These are phyloP conservation scores for Ditula angustiorana DNA, from an alignment of 2,888 invertebrate species.

Conservation along the genomic window DNA sequence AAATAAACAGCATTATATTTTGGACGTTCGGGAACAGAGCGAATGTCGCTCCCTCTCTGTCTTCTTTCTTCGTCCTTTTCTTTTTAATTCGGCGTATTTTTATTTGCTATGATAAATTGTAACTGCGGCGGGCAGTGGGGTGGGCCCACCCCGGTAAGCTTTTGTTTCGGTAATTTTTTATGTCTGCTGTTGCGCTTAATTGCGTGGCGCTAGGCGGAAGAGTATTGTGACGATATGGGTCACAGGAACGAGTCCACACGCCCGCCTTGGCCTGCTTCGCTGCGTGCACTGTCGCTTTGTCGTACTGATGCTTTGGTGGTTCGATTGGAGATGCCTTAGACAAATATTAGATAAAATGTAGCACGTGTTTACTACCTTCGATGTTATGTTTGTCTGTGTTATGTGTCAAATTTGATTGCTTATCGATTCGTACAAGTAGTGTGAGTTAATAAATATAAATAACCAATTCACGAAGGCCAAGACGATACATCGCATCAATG, in stretches of 20 bases:
- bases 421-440: background rate
- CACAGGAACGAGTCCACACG: slow-evolving; percentile 63
- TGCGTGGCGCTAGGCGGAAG: slow-evolving; percentile 78
- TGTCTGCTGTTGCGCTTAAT: slow-evolving; percentile 83
- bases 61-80: slow-evolving; percentile 79
- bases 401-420: background rate
- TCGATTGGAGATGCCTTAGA: background rate
- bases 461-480: slow-evolving; percentile 31
- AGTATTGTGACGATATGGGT: slow-evolving; percentile 80
- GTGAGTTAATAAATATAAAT: slow-evolving; percentile 25
- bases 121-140: slow-evolving; percentile 67
- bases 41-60: slow-evolving; percentile 72
- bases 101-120: slow-evolving; percentile 86
- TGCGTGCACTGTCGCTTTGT: slow-evolving; percentile 46
- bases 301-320: background rate
- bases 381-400: background rate
- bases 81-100: slow-evolving; percentile 84
- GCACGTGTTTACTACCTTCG: background rate
- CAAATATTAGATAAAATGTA: background rate
- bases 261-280: slow-evolving; percentile 71
- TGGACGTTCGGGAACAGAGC: slow-evolving; percentile 65
- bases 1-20: slow-evolving; percentile 73
- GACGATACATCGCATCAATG: slow-evolving; percentile 39
- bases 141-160: slow-evolving; percentile 62
- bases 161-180: slow-evolving; percentile 85